phyloP scores from a whole-genome alignment of 2,113 vertebrate genomes.

The Ameiurus melas region DNA sequence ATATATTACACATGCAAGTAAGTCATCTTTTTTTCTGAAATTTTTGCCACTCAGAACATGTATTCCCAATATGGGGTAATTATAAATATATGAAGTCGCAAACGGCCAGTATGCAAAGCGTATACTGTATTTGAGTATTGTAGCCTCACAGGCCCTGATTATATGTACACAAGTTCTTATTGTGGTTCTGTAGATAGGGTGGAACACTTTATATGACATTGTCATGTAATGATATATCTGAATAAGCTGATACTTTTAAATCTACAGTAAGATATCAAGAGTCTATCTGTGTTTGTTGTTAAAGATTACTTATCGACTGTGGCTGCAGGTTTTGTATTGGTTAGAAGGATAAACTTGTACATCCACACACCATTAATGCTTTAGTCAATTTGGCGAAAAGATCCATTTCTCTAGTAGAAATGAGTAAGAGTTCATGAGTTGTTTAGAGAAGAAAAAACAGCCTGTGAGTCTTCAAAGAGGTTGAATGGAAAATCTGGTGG shows the following conservation, averaged over 20 bases:
- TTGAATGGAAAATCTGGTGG: constrained; percentile 65
- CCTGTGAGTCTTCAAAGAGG: constrained; percentile 18
- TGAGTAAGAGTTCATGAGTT: background rate
- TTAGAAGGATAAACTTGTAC: constrained; percentile 29
- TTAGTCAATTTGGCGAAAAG: constrained; percentile 37
- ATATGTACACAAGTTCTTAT: constrained; percentile 19
- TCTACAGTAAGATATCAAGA: constrained; percentile 31
- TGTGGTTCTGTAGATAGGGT: constrained; percentile 10
- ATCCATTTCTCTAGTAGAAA: background rate
- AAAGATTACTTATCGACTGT: constrained; percentile 38
- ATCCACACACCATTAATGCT: constrained; percentile 44
- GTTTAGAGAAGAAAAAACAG: background rate
- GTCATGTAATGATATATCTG: constrained; percentile 14
- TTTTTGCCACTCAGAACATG: background rate
- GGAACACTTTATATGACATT: constrained; percentile 4
- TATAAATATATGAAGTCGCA: background rate
- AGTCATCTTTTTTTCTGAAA: background rate
- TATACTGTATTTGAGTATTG: constrained; percentile 19
- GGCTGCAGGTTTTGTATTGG: constrained; percentile 15
- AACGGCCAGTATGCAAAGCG: constrained; percentile 21
- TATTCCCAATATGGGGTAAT: too few species aligned
- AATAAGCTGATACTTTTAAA: constrained; percentile 28
- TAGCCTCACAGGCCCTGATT: background rate
- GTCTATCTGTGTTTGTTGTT: constrained; percentile 34
- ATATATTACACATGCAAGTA: background rate